Conservation (phyloP, 2,888 invertebrate species). For the Cerastoderma edule region DNA sequence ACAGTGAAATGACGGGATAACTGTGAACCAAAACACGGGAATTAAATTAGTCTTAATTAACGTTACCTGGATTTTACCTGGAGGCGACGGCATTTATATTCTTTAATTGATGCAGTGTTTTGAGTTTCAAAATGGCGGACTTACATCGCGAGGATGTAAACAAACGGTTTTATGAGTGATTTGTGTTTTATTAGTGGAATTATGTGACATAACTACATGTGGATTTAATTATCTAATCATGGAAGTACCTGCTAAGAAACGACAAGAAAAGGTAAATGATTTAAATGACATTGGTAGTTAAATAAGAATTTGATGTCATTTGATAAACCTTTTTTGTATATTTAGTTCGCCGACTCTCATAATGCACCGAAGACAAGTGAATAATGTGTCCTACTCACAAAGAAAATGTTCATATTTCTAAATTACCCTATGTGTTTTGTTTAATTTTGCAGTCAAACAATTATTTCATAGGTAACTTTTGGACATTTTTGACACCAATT, state of each 20-base stretch:
- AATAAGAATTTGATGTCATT: too few species aligned
- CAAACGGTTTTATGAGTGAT: constrained; percentile 11
- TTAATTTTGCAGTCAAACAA: too few species aligned
- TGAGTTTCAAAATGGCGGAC: constrained; percentile 15
- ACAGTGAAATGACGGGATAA: constrained; percentile 1
- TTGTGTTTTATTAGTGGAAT: not conserved
- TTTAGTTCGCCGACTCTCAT: too few species aligned
- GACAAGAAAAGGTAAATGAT: constrained; percentile 9
- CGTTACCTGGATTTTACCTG: not conserved
- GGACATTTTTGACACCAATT: too few species aligned
- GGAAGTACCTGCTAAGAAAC: not conserved
- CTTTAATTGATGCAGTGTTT: constrained; percentile 9
- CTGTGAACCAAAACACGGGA: not conserved
- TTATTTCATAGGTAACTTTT: too few species aligned
- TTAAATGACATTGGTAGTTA: too few species aligned
- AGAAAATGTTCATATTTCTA: too few species aligned
- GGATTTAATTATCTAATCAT: not conserved
- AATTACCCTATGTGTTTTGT: too few species aligned
- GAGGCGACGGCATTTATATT: not conserved
- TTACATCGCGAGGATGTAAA: constrained; percentile 7
- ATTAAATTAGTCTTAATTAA: constrained; percentile 1
- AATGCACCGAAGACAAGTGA: too few species aligned
- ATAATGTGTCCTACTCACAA: too few species aligned
- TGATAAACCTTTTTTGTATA: too few species aligned
- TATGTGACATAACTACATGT: not conserved